These are phyloP conservation scores for Patagioenas fasciata DNA, from an alignment of 2,113 vertebrate genomes.

Conservation along the genomic window DNA sequence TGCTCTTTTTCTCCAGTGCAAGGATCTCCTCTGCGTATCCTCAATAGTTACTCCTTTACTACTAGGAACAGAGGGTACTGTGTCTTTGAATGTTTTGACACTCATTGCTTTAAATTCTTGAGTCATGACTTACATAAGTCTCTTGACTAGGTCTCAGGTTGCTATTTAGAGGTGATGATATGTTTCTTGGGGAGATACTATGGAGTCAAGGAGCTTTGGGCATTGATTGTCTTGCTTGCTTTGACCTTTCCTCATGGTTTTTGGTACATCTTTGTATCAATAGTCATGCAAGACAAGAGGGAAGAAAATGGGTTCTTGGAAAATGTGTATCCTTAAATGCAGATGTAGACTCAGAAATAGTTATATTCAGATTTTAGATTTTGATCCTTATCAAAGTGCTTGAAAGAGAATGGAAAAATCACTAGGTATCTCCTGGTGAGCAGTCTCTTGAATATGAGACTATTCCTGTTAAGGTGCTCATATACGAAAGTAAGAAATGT, in stretches of 20 bases:
- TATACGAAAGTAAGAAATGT: neutral
- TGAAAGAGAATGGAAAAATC: neutral
- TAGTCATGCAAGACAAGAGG: neutral
- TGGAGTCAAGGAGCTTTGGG: neutral
- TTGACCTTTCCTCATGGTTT: conserved; percentile 3
- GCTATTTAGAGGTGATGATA: conserved; percentile 59
- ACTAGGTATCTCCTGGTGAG: neutral
- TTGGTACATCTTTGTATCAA: neutral
- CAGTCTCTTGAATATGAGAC: neutral
- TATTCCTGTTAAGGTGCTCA: neutral
- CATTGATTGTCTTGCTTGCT: neutral
- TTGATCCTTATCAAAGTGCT: neutral
- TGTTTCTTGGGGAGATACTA: neutral
- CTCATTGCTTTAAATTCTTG: conserved; percentile 40
- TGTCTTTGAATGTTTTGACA: conserved; percentile 59
- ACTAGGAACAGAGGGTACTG: conserved; percentile 45
- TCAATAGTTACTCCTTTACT: conserved; percentile 24
- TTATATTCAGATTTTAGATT: neutral
- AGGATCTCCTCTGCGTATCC: neutral
- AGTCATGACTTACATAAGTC: conserved; percentile 40
- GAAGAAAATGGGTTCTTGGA: neutral
- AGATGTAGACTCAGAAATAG: neutral
- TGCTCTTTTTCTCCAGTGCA: neutral
- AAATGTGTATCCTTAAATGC: neutral
- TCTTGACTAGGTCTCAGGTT: conserved; percentile 63